Percentiles rank a stretch among this genome's conserved stretches.
phyloP scores from a whole-genome alignment of 2,113 vertebrate genomes.

The Rousettus leschenaultii region DNA sequence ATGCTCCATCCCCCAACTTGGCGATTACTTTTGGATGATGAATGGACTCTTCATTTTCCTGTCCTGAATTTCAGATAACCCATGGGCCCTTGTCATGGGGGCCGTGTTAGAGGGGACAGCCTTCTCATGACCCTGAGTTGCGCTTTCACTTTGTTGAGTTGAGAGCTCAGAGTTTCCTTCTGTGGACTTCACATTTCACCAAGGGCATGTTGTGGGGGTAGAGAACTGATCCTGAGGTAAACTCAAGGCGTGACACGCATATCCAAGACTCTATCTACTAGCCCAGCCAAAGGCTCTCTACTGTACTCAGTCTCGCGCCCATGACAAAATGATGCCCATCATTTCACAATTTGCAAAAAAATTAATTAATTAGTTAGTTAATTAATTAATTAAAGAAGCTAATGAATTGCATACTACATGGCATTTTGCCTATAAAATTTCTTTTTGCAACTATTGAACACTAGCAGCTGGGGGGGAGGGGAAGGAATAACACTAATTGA shows the following conservation, averaged over 20 bases:
- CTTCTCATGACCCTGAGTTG: not conserved
- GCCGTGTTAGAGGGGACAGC: rapidly evolving
- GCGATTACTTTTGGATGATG: not conserved
- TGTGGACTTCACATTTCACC: not conserved
- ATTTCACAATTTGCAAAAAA: conserved; percentile 22
- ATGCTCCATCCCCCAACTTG: not conserved
- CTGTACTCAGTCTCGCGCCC: not conserved
- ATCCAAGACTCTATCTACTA: not conserved
- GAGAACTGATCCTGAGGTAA: not conserved
- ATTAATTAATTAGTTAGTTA: no score
- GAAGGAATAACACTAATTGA: not conserved
- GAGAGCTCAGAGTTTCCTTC: not conserved
- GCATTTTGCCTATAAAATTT: conserved; percentile 37
- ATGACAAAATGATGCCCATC: not conserved
- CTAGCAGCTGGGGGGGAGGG: not conserved
- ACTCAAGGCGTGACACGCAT: not conserved
- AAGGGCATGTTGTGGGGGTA: not conserved
- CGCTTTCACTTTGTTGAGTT: not conserved
- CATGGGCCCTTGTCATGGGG: not conserved
- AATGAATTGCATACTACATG: conserved; percentile 6
- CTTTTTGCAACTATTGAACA: conserved; percentile 28
- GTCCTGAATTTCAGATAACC: not conserved
- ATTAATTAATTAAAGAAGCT: not conserved
- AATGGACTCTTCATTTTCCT: not conserved
- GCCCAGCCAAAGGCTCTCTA: not conserved